A percentile compares a stretch with the other conserved stretches of the same genome.
Conservation (phyloP, 2,888 invertebrate genomes). For the Zelleria hepariella region DNA sequence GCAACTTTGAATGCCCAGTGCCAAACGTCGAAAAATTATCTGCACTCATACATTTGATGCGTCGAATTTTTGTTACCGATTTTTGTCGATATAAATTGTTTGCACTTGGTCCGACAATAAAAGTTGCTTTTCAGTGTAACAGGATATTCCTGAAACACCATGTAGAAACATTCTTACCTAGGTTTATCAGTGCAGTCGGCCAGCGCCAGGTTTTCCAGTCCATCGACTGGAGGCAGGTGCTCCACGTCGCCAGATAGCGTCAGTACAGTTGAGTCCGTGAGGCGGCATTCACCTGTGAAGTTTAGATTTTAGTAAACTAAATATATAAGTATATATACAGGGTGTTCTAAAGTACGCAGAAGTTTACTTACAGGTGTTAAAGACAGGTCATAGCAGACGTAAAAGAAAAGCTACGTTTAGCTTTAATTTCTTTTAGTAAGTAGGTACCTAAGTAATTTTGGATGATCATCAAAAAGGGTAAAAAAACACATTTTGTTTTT, state of each 20-base stretch:
- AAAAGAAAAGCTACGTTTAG: neutral
- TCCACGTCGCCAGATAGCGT: slow-evolving; percentile 12
- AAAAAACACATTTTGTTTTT: no score
- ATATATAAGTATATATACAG: neutral
- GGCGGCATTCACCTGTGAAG: slow-evolving; percentile 15
- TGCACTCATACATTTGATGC: neutral
- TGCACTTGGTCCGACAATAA: neutral
- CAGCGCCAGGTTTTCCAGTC: slow-evolving; percentile 15
- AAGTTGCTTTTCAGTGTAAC: neutral
- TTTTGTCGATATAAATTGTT: neutral
- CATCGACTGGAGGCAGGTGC: slow-evolving; percentile 5
- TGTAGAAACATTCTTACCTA: slow-evolving; percentile 12
- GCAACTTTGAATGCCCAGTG: no score
- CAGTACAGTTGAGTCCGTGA: slow-evolving; percentile 11
- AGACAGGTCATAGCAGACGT: no score
- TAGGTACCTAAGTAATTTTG: neutral
- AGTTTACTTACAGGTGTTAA: no score
- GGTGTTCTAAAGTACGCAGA: no score
- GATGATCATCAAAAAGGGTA: neutral
- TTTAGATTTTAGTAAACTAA: no score
- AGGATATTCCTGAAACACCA: slow-evolving; percentile 4
- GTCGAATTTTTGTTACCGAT: neutral
- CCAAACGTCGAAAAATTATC: no score
- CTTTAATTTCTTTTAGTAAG: neutral
- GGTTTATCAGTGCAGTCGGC: slow-evolving; percentile 20